These are phyloP conservation scores for Leuciscus idus DNA, from an alignment of 2,113 vertebrate species.

Conservation along the genomic window DNA sequence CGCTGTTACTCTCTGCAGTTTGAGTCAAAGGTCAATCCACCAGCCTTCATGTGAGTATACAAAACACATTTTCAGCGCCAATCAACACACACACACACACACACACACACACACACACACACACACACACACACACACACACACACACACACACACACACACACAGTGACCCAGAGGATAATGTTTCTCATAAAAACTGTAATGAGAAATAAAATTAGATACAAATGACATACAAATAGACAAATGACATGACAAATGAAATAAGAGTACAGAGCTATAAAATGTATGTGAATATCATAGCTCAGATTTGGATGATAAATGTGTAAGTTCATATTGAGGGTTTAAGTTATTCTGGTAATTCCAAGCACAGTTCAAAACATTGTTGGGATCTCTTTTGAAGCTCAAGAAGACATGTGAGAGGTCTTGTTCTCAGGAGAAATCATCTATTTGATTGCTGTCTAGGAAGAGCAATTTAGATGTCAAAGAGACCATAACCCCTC, in stretches of 20 bases:
- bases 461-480: background rate
- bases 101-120: no score
- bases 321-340: no score
- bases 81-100: background rate
- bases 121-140: no score
- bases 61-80: background rate
- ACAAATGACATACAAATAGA: background rate
- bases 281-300: background rate
- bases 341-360: background rate
- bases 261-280: background rate
- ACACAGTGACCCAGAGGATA: background rate
- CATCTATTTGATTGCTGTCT: background rate
- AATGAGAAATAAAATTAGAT: background rate
- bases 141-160: no score
- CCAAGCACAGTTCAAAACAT: background rate
- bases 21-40: constrained; percentile 25
- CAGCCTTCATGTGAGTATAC: background rate
- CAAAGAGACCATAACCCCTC: background rate
- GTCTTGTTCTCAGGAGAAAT: background rate
- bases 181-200: background rate
- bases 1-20: background rate
- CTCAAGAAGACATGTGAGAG: background rate
- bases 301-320: background rate
- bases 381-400: background rate
- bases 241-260: no score